phyloP scores from a whole-genome alignment of 2,113 vertebrate species.

The Ptilorrhoa leucosticta region DNA sequence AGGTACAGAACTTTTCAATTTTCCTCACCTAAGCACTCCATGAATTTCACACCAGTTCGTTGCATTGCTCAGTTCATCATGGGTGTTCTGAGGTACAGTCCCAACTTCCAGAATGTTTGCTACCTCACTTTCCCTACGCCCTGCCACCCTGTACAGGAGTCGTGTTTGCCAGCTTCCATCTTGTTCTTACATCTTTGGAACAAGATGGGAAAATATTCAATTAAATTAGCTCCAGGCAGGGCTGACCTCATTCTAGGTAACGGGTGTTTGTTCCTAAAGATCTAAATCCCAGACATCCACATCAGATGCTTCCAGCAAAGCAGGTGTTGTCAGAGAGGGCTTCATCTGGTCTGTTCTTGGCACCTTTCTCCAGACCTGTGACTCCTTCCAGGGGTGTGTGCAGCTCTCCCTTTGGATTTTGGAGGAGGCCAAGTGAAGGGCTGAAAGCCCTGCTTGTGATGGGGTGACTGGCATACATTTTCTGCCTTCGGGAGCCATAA shows the following conservation, averaged over 20 bases:
- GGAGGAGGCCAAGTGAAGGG: not conserved
- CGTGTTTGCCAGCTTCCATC: not conserved
- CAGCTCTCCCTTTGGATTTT: not conserved
- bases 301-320: not conserved
- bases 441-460: not conserved
- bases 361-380: not conserved
- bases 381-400: not conserved
- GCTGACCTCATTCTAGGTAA: not conserved
- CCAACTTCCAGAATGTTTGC: not conserved
- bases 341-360: not conserved
- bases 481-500: not conserved
- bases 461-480: not conserved
- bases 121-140: not conserved
- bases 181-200: not conserved
- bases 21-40: not conserved
- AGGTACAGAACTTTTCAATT: not conserved
- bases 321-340: not conserved
- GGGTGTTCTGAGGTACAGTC: not conserved
- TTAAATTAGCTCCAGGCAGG: not conserved
- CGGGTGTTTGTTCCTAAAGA: rapidly evolving
- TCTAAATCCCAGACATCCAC: not conserved
- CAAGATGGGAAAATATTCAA: not conserved
- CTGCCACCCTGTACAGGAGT: rapidly evolving
- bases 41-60: not conserved
- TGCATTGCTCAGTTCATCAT: not conserved